These are phyloP conservation scores for Phengaris arion DNA, from an alignment of 2,888 invertebrate species.

Conservation along the genomic window DNA sequence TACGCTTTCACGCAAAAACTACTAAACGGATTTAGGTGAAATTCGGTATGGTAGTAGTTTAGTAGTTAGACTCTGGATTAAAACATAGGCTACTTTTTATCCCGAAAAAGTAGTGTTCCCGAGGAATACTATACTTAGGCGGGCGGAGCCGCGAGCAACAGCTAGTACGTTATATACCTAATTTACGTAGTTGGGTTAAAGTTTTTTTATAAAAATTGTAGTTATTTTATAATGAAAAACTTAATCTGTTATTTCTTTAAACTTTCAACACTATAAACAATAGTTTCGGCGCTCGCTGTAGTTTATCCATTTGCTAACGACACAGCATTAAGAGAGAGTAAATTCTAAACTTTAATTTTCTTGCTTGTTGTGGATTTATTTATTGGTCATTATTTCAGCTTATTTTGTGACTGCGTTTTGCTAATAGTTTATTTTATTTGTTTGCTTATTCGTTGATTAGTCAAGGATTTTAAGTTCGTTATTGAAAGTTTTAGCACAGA, in stretches of 20 bases:
- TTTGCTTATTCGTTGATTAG: background rate
- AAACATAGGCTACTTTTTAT: no score
- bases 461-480: background rate
- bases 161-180: no score
- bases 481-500: background rate
- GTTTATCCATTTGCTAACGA: conserved; percentile 12
- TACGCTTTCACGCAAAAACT: no score
- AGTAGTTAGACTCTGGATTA: no score
- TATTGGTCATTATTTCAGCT: conserved; percentile 3
- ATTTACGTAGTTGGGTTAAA: no score
- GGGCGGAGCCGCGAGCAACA: no score
- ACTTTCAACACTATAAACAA: background rate
- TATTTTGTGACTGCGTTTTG: background rate
- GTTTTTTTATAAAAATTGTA: no score
- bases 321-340: background rate
- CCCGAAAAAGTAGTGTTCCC: no score
- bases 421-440: background rate
- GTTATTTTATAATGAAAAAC: no score
- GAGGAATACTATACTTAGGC: no score
- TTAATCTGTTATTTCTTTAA: background rate
- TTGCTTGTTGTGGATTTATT: conserved; percentile 14
- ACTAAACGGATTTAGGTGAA: no score
- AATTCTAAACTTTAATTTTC: conserved; percentile 16
- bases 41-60: no score
- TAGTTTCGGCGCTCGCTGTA: background rate